Conservation (phyloP, 2,888 invertebrate genomes). For the Drymonia ruficornis region DNA sequence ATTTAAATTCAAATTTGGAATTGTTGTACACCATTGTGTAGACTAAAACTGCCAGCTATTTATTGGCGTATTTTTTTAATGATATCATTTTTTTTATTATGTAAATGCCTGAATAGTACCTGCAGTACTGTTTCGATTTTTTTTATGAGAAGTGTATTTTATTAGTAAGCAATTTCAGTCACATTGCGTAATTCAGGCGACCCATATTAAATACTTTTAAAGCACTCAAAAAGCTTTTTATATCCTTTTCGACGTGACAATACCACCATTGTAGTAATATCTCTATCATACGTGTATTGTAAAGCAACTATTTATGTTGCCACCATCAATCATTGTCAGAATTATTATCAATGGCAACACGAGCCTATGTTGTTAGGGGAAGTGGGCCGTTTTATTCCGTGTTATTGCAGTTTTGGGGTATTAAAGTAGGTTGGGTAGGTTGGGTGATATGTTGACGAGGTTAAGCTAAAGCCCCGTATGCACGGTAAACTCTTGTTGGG, state of each 20-base stretch:
- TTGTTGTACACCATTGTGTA: too few species aligned
- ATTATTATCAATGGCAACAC: constrained; percentile 26
- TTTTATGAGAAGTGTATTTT: too few species aligned
- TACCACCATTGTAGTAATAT: not conserved
- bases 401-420: not conserved
- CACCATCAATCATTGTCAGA: constrained; percentile 34
- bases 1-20: too few species aligned
- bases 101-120: too few species aligned
- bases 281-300: constrained; percentile 1
- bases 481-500: too few species aligned
- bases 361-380: constrained; percentile 12
- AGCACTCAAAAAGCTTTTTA: not conserved
- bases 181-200: not conserved
- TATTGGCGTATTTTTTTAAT: too few species aligned
- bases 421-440: not conserved
- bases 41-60: too few species aligned
- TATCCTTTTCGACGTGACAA: not conserved
- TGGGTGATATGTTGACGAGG: not conserved
- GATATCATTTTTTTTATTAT: too few species aligned
- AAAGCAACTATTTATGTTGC: constrained; percentile 9
- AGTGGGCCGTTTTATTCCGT: not conserved
- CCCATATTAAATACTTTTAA: not conserved
- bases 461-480: not conserved
- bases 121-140: too few species aligned
- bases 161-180: too few species aligned